These are phyloP conservation scores for Huso huso DNA, from an alignment of 2,797 vertebrate species.

Conservation along the genomic window DNA sequence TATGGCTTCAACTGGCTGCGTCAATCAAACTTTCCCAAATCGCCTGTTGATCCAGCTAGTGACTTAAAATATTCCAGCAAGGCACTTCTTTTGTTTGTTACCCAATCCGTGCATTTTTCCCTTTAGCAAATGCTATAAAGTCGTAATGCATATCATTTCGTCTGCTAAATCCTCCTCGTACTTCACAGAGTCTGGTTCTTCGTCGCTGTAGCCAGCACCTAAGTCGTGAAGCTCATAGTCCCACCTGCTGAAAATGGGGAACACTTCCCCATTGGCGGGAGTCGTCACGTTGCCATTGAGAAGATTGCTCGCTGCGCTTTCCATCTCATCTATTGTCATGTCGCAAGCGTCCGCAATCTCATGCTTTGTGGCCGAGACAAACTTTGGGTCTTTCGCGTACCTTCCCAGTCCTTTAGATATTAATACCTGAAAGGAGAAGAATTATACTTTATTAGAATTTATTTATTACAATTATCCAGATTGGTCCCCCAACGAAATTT, in stretches of 20 bases:
- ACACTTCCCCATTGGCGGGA: slow-evolving; percentile 70
- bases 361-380: slow-evolving; percentile 91
- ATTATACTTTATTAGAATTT: neutral
- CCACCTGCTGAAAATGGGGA: slow-evolving; percentile 65
- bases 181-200: slow-evolving; percentile 70
- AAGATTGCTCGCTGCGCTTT: slow-evolving; percentile 92
- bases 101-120: slow-evolving; percentile 21
- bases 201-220: slow-evolving; percentile 78
- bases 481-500: too few relatives aligned
- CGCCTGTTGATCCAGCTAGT: slow-evolving; percentile 51
- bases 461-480: neutral
- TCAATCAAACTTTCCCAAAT: slow-evolving; percentile 30
- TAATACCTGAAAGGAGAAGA: slow-evolving; percentile 70
- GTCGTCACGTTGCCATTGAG: slow-evolving; percentile 76
- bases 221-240: slow-evolving; percentile 74
- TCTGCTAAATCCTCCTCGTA: slow-evolving; percentile 91
- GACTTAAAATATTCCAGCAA: slow-evolving; percentile 56
- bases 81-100: slow-evolving; percentile 61
- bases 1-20: slow-evolving; percentile 59
- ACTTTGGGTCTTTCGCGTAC: slow-evolving; percentile 94
- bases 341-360: slow-evolving; percentile 96
- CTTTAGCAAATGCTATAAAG: slow-evolving; percentile 73
- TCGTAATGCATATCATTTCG: slow-evolving; percentile 94
- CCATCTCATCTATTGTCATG: slow-evolving; percentile 99
- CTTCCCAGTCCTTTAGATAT: slow-evolving; percentile 95